Evolutionary conservation across 2,797 vertebrate species (phyloP).

Genomic region (Crocodylus rhombifer): DNA sequence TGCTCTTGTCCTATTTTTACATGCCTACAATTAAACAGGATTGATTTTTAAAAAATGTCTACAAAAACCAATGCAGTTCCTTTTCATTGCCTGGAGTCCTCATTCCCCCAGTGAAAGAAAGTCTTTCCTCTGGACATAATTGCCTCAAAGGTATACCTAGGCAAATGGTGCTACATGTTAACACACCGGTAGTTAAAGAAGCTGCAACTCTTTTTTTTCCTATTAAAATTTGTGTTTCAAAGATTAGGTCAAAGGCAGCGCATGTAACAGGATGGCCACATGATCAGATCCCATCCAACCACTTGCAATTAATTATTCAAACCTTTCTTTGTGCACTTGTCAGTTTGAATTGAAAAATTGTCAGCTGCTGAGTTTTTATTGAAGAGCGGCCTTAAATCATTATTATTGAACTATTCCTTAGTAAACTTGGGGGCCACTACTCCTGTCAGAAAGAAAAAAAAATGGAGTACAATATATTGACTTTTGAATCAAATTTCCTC

Average conservation of each 20-base stretch:
- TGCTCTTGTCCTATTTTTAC: fast-evolving
- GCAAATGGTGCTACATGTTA: background rate
- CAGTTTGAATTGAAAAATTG: conserved; percentile 78
- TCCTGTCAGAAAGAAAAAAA: conserved; percentile 55
- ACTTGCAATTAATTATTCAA: conserved; percentile 71
- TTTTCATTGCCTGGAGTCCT: background rate
- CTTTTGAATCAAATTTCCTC: conserved; percentile 64
- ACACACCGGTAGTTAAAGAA: background rate
- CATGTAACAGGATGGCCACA: background rate
- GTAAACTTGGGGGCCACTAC: conserved; percentile 32
- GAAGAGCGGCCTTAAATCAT: conserved; percentile 73
- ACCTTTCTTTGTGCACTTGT: conserved; percentile 57
- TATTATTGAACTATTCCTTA: conserved; percentile 80
- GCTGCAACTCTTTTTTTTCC: background rate
- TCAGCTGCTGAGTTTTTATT: conserved; percentile 68
- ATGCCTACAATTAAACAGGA: background rate
- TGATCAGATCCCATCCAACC: conserved; percentile 26
- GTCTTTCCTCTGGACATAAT: background rate
- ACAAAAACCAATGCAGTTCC: background rate
- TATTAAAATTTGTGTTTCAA: conserved; percentile 9
- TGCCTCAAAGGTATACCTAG: background rate
- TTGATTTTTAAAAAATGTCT: background rate
- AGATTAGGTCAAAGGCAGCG: conserved; percentile 27
- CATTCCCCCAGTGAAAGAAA: background rate
- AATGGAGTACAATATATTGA: conserved; percentile 48